Conservation (phyloP, 2,113 vertebrate genomes). For the Murina feae region DNA sequence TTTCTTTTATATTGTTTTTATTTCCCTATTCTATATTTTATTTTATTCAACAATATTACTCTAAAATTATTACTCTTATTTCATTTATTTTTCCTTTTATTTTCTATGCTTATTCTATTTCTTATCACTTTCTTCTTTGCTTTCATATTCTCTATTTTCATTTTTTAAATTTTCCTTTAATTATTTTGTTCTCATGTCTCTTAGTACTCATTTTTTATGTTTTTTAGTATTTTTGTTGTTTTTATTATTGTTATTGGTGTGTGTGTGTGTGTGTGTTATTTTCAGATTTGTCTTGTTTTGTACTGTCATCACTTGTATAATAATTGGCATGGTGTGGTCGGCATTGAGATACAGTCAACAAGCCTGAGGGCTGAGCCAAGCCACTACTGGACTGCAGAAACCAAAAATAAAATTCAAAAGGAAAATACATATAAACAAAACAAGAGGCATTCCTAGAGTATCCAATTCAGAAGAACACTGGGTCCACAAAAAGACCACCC, state of each 20-base stretch:
- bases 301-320: not conserved
- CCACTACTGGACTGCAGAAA: not conserved
- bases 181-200: not conserved
- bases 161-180: not conserved
- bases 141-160: not conserved
- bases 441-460: not conserved
- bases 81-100: not conserved
- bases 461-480: not conserved
- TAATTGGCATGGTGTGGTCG: not conserved
- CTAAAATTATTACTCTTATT: not conserved
- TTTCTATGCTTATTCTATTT: not conserved
- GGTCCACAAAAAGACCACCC: not conserved
- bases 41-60: not conserved
- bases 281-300: not conserved
- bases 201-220: not conserved
- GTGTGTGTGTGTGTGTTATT: not conserved
- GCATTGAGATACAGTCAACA: not conserved
- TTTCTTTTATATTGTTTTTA: not conserved
- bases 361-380: not conserved
- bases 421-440: not conserved
- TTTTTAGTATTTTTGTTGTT: not conserved
- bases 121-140: not conserved
- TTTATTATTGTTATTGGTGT: not conserved
- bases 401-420: not conserved
- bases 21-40: not conserved